Base-by-base conservation (phyloP, 2,888 invertebrate genomes). In the Unio delphinus region DNA sequence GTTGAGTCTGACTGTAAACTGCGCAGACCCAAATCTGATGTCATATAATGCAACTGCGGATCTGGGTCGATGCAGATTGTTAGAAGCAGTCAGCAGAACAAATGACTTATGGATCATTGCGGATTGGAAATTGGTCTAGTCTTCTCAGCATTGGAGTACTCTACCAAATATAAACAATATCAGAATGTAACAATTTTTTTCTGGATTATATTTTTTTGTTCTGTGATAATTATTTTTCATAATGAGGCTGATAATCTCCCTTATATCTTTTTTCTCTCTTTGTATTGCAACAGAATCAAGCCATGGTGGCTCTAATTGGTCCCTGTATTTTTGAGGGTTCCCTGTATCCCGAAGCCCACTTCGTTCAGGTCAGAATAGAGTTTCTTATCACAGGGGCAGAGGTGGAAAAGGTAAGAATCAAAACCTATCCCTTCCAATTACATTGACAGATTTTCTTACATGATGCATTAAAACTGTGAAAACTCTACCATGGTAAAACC, bases 241-340 rank as follows among this genome's bases (percentile, higher is more conserved):
- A 45, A 11, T 45, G 45, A 45, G 11, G 11, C 11, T 11, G 11
- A 45, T 45, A 45, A 45, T 45, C 45, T 45, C 45, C 11, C 8
- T 64, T 30, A n/a, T 34, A 56, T n/a, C 28, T 23, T 34, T 34
- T 6, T n/a, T 34, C 20, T 18, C 34, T 62, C 34, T 23, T 30
- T 68, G 23, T 67, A 26, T 55, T 17, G 75, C 72, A n/a, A 45
- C 78, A 88, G 88, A 86, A 83, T 65, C 87, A 87, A 69, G 86
- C 86, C 63, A 83, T 85, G 81, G 80, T 84, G n/a, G 84, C 87
- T 0, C 70, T 88, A 64, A 76, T 86, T 30, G 88, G 87, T 4
- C 83, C 82, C 7, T 81, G 83, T 60, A 76, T 86, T 15, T 87
- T 88, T 72, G 83, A 84, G 64, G 86, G 86, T 6, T 81, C 86